Base-by-base conservation (phyloP, 2,888 invertebrate genomes). In the Galeopsomyia nigrocyanea region DNA sequence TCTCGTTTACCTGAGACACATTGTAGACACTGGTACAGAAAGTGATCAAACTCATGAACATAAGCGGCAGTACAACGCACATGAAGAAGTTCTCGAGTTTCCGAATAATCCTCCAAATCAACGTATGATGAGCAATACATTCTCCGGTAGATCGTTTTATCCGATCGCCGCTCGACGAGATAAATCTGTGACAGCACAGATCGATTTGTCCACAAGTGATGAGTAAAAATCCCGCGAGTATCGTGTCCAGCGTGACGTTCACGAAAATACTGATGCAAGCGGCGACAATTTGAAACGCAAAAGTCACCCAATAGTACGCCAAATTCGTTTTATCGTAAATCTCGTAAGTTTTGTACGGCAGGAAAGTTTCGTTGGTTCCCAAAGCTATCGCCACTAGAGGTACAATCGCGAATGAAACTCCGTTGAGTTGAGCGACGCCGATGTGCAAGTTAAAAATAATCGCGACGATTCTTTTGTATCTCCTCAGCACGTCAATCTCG, bases 21-120 rank as follows among this genome's bases (percentile, higher is more conserved):
- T 55, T 50, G 39, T 50, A 68, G 16, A 55, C 1, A 17, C 68
- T 61, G n/a, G 53, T 51, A 10, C 68, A 68, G 3, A 68, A 22
- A 2, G 55, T 61, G 2, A 60, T 7, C 6, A 68, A 21, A n/a
- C 22, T 47, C 14, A 14, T 50, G 14, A 21, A 39, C 13, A 68
- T 55, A 0, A 68, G 17, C 10, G 68, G 61, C 16, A 68, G 5
- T 1, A 61, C n/a, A n/a, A 53, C 22, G 3, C 13, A 1, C 17
- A 53, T 68, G 22, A 60, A 68, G 19, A n/a, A 6, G 0, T 31
- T 5, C 17, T 67, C 17, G 16, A 67, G 5, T 31, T 19, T 17
- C 0, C 26, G 58, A 1, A 47, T 31, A 1, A 50, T 58, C 1
- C 31, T 1, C 10, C 5, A 3, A 10, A 67, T 67, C 14, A 51